phyloP scores from a whole-genome alignment of 2,888 invertebrate species.

The Limnephilus marmoratus region DNA sequence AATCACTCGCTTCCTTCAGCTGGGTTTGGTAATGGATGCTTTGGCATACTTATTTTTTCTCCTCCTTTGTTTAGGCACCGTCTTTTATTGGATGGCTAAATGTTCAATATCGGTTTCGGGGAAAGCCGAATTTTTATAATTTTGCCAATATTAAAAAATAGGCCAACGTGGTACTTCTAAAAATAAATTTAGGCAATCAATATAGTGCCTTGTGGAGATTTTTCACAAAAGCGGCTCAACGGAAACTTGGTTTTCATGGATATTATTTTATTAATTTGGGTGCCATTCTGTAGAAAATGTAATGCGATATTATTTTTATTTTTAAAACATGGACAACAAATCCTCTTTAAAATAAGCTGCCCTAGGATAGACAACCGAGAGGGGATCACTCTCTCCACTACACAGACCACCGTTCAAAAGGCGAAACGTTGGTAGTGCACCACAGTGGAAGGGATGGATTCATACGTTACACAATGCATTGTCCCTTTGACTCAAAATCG shows the following conservation, averaged over 20 bases:
- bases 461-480: no score
- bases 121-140: neutral
- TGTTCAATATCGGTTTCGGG: conserved; percentile 5
- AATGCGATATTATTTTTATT: neutral
- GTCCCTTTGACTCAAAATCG: no score
- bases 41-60: conserved; percentile 57
- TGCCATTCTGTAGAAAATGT: neutral
- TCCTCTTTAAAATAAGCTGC: no score
- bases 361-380: no score
- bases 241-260: neutral
- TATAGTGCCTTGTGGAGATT: neutral
- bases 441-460: no score
- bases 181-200: neutral
- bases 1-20: conserved; percentile 13
- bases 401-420: no score
- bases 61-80: conserved; percentile 58
- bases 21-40: conserved; percentile 45
- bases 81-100: conserved; percentile 56
- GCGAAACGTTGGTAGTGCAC: no score
- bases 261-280: neutral
- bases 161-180: neutral
- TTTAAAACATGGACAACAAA: no score
- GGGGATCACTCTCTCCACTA: no score
- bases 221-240: neutral
- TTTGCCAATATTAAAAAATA: conserved; percentile 8